Conservation (phyloP, 2,888 invertebrate species). For the Leucophenga maculata region DNA sequence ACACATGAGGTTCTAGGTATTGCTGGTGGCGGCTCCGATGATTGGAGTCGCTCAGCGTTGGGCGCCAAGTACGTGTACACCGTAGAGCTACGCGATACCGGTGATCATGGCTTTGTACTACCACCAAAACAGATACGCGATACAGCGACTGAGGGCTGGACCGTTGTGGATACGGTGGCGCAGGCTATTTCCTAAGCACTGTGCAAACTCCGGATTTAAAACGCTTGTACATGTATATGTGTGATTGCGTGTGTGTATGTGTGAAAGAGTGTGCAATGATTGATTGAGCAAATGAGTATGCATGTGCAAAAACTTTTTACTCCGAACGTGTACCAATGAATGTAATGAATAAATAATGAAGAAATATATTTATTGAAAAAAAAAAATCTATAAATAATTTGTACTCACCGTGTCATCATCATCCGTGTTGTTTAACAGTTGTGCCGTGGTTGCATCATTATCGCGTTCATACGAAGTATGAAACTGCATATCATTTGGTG, state of each 20-base stretch:
- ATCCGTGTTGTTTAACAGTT: conserved; percentile 53
- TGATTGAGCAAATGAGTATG: conserved; percentile 23
- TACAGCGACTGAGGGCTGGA: conserved; percentile 65
- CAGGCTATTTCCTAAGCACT: conserved; percentile 43
- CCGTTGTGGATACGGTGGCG: conserved; percentile 65
- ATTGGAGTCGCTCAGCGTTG: conserved; percentile 65
- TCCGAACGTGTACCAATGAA: conserved; percentile 31
- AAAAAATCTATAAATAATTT: neutral
- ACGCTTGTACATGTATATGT: neutral
- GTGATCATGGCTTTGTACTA: conserved; percentile 64
- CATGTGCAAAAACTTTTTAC: conserved; percentile 42
- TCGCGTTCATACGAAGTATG: conserved; percentile 41
- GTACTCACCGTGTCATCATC: conserved; percentile 64
- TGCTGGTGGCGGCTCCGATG: conserved; percentile 71
- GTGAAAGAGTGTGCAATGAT: neutral
- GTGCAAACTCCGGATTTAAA: conserved; percentile 11
- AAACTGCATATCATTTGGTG: conserved; percentile 65
- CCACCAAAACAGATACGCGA: conserved; percentile 65
- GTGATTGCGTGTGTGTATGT: conserved; percentile 11
- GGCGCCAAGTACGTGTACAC: conserved; percentile 68
- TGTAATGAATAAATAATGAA: conserved; percentile 32
- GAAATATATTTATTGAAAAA: conserved; percentile 20
- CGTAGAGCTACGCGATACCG: conserved; percentile 68
- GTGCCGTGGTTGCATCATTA: conserved; percentile 40
- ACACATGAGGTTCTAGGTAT: conserved; percentile 67